phyloP scores from a whole-genome alignment of 1,140 invertebrate genomes.

The Daktulosphaira vitifoliae region DNA sequence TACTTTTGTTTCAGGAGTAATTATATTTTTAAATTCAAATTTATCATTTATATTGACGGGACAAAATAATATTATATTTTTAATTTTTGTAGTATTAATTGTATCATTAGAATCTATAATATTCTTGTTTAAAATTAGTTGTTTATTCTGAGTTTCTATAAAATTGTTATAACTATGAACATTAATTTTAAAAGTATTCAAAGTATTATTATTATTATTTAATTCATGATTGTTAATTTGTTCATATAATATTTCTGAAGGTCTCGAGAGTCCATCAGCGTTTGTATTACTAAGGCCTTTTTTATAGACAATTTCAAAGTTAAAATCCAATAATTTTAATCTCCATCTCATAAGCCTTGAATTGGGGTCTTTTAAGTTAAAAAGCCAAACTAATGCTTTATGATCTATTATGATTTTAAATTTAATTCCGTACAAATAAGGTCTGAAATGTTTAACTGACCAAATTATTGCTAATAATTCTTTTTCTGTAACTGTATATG shows the following conservation, averaged over 20 bases:
- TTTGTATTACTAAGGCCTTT: constrained; percentile 38
- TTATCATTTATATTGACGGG: too few relatives aligned
- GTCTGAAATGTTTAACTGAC: constrained; percentile 44
- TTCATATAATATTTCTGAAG: background rate
- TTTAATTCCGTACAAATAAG: constrained; percentile 45
- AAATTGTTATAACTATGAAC: too few relatives aligned
- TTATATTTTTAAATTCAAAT: background rate
- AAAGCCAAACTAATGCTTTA: constrained; percentile 46
- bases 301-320: constrained; percentile 37
- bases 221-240: background rate
- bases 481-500: constrained; percentile 42
- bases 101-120: too few relatives aligned
- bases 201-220: background rate
- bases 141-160: too few relatives aligned
- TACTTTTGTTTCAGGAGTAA: background rate
- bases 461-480: constrained; percentile 49
- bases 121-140: too few relatives aligned
- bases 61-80: too few relatives aligned
- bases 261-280: constrained; percentile 34
- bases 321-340: constrained; percentile 35
- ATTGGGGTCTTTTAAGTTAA: constrained; percentile 39
- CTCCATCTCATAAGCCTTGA: constrained; percentile 37
- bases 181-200: too few relatives aligned
- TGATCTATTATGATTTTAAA: constrained; percentile 49
- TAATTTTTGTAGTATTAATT: too few relatives aligned